Evolutionary conservation across 2,797 vertebrate genomes (phyloP), one percentile per base, ranked within the genome.

Genomic region (Somateria mollissima): DNA sequence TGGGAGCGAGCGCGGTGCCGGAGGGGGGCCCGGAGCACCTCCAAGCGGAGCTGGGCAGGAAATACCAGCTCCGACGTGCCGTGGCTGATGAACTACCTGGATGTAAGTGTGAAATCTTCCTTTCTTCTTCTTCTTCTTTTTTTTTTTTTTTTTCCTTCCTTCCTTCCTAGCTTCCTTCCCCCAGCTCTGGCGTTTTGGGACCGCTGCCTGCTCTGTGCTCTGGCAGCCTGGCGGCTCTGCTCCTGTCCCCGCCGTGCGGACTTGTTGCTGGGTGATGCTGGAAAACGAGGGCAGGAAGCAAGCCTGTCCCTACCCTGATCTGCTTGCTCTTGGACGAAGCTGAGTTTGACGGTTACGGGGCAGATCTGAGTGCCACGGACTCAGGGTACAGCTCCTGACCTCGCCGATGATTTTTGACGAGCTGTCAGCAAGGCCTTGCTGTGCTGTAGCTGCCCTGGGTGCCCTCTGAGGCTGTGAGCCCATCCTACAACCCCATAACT

Each of bases 21-120:
- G 89, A 95, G 56, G 18, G 4, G 4, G 72, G 94, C 74, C 87
- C 95, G 37, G 84, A 78, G 27, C n/a, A 64, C 25, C 53, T 97
- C n/a, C 95, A 85, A 61, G 95, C 80, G 28, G 98, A 98, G 67
- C 97, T 96, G 0, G 97, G 69, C 37, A 85, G 97, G 72, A 98
- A 98, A 92, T 98, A 97, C 88, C 69, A n/a, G 84, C 88, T 84
- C 51, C 67, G 10, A 13, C 51, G 80, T 1, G 87, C 97, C 32
- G 72, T 94, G 72, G n/a, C 95, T 98, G 89, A 96, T 90, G 18
- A 98, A 98, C 97, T 98, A 98, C 28, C 89, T 98, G 94, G 95
- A 98, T 87, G 98, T 98, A 93, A 97, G 97, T 96, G 64, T 7
- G 43, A 22, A 14, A 82, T 58, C 28, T 90, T 43, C 37, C 21